Evolutionary conservation across 2,797 vertebrate species (phyloP).

Genomic region (Cynodonichthys magdalenae): DNA sequence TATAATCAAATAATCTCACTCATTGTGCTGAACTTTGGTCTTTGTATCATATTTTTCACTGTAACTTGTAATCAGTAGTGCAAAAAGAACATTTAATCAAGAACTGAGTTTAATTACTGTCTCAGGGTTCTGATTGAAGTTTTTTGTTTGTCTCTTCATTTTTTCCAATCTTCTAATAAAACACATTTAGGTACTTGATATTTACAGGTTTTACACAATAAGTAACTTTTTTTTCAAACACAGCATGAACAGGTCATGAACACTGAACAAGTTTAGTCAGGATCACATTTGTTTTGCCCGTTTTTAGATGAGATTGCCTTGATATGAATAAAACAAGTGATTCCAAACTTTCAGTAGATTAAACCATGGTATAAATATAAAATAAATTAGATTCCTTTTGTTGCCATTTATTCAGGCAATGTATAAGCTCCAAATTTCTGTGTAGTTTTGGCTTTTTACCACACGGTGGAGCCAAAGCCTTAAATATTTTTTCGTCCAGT

Average conservation of each 20-base stretch:
- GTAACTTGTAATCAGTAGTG: not conserved
- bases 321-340: no score
- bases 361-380: no score
- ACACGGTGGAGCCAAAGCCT: slow-evolving; percentile 41
- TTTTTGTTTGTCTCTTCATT: not conserved
- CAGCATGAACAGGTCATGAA: no score
- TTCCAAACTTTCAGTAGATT: no score
- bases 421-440: no score
- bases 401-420: no score
- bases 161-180: slow-evolving; percentile 5
- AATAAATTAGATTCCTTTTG: not conserved
- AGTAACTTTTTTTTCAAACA: no score
- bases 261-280: no score
- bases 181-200: not conserved
- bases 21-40: not conserved
- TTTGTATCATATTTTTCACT: slow-evolving; percentile 1
- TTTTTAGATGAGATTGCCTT: no score
- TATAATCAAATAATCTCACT: not conserved
- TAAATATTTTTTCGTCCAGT: not conserved
- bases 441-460: slow-evolving; percentile 14
- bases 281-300: no score
- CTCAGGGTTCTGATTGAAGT: not conserved
- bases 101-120: not conserved
- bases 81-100: not conserved
- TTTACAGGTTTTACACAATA: no score